Evolutionary conservation across 2,888 invertebrate genomes (phyloP).

Genomic region (Brenthis daphne): DNA sequence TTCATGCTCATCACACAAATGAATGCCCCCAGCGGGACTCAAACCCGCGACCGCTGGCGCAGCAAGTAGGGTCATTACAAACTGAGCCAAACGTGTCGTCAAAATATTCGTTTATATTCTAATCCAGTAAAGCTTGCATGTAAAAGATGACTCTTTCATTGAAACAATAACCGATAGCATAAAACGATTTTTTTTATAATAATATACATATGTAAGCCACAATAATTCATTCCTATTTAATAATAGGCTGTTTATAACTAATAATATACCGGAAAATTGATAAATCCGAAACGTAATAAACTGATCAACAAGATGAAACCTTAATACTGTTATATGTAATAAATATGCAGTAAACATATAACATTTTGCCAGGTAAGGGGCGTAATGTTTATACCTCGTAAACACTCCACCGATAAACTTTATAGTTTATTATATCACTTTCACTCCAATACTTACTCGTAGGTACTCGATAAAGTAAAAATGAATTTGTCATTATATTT

Average conservation of each 20-base stretch:
- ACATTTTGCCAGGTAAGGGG: constrained; percentile 22
- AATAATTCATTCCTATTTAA: background rate
- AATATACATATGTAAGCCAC: background rate
- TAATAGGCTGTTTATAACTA: background rate
- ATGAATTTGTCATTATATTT: background rate
- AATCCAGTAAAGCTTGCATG: no score
- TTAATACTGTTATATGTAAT: constrained; percentile 21
- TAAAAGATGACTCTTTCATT: no score
- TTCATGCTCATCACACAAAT: no score
- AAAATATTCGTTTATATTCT: no score
- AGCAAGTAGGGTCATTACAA: no score
- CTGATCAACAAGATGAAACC: constrained; percentile 12
- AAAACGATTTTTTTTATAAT: no score
- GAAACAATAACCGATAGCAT: no score
- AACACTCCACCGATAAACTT: constrained; percentile 33
- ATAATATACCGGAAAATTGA: background rate
- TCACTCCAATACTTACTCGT: background rate
- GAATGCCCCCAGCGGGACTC: no score
- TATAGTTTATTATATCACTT: constrained; percentile 15
- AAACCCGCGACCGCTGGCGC: no score
- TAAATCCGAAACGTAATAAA: constrained; percentile 12
- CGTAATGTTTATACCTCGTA: constrained; percentile 30
- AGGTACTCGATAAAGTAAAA: background rate
- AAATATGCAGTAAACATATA: constrained; percentile 26
- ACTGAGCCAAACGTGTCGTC: no score